phyloP scores from a whole-genome alignment of 2,113 vertebrate genomes.

The Actinemys pallida region DNA sequence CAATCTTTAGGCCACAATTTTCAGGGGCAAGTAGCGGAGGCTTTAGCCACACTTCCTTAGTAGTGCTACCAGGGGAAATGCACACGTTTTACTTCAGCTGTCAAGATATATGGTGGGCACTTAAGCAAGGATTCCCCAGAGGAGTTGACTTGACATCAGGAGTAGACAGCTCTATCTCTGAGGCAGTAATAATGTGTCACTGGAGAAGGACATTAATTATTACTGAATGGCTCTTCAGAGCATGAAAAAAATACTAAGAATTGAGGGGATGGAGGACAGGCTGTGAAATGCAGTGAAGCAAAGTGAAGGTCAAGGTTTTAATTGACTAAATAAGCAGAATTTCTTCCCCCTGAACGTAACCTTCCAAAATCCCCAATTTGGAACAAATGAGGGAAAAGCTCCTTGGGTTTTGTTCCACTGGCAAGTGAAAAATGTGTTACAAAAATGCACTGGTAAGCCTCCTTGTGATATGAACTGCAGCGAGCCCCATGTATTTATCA shows the following conservation, averaged over 20 bases:
- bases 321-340: slow-evolving; percentile 47
- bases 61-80: fast-evolving
- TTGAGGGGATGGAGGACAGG: fast-evolving
- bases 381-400: background rate
- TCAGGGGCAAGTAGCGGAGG: background rate
- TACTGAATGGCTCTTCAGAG: fast-evolving
- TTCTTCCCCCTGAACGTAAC: background rate
- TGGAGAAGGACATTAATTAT: background rate
- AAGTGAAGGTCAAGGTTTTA: background rate
- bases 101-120: fast-evolving
- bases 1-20: background rate
- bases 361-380: background rate
- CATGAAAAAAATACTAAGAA: fast-evolving
- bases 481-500: background rate
- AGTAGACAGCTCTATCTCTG: background rate
- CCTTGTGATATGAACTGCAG: background rate
- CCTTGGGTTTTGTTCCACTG: background rate
- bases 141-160: background rate
- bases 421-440: background rate
- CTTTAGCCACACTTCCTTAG: fast-evolving
- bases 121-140: background rate
- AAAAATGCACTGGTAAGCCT: background rate
- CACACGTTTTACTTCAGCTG: background rate
- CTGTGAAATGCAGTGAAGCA: background rate
- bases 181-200: background rate